These are phyloP conservation scores for Myopa testacea DNA, from an alignment of 2,888 invertebrate genomes.

Conservation along the genomic window DNA sequence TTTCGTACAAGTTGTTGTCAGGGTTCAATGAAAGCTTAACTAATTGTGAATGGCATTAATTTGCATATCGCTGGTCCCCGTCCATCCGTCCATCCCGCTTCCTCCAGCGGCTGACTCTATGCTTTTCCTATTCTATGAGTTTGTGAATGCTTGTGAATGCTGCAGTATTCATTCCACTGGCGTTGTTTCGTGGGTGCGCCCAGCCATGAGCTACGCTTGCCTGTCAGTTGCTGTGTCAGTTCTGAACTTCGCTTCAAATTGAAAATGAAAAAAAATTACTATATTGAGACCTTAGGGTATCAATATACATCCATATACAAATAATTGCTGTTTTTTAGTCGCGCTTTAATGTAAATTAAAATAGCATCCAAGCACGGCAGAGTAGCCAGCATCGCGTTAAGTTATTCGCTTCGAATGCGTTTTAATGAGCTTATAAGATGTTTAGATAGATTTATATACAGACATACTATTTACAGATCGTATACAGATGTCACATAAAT, in stretches of 20 bases:
- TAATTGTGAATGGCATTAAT: conserved; percentile 13
- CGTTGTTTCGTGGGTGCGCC: conserved; percentile 27
- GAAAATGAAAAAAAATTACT: not conserved
- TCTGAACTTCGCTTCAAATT: not conserved
- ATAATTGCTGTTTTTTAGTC: conserved; percentile 22
- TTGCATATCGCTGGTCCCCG: conserved; percentile 1
- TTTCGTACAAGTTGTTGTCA: no score
- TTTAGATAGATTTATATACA: not conserved
- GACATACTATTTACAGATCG: not conserved
- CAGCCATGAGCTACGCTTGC: not conserved
- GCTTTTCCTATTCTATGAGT: no score
- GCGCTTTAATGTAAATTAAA: not conserved
- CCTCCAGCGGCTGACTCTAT: not conserved
- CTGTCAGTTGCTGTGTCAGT: not conserved
- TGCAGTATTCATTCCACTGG: conserved; percentile 25
- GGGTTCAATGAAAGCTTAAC: conserved; percentile 7
- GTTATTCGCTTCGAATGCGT: not conserved
- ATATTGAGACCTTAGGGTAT: not conserved
- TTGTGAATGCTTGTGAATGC: not conserved
- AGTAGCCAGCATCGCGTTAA: no score
- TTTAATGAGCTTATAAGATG: not conserved
- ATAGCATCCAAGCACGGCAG: no score
- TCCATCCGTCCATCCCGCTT: not conserved
- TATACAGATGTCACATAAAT: no score
- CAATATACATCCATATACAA: not conserved